Evolutionary conservation across 1,140 invertebrate genomes (phyloP).

Genomic region (Tetragnatha versicolor): DNA sequence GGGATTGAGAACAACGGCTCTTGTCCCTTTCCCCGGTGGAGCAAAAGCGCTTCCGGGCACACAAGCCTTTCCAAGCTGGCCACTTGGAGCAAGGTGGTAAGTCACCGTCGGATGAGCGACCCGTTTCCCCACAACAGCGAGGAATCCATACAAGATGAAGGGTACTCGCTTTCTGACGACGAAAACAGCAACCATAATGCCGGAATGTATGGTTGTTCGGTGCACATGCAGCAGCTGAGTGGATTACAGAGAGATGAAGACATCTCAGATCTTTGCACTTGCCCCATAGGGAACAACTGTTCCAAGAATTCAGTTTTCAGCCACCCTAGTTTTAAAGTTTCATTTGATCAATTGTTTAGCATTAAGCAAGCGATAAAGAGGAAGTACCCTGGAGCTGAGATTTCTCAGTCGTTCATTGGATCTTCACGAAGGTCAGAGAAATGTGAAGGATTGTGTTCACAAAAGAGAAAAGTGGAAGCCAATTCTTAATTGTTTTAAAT

Average conservation of each 20-base stretch:
- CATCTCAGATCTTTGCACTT: not conserved
- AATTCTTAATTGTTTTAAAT: not conserved
- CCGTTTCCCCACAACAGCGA: slow-evolving; percentile 24
- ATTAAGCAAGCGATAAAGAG: slow-evolving; percentile 42
- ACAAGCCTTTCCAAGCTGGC: slow-evolving; percentile 48
- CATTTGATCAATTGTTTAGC: slow-evolving; percentile 16
- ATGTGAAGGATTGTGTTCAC: not conserved
- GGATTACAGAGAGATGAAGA: not conserved
- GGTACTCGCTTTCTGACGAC: slow-evolving; percentile 15
- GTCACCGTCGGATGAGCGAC: slow-evolving; percentile 33
- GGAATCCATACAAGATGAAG: not conserved
- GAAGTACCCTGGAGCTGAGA: slow-evolving; percentile 39
- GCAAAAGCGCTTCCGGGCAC: slow-evolving; percentile 33
- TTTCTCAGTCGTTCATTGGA: slow-evolving; percentile 14
- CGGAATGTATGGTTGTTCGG: not conserved
- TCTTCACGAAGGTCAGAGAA: not conserved
- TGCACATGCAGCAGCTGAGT: no score
- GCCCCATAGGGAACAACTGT: not conserved
- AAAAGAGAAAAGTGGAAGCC: slow-evolving; percentile 14
- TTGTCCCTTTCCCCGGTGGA: slow-evolving; percentile 38
- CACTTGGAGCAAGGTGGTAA: slow-evolving; percentile 44
- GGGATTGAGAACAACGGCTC: slow-evolving; percentile 28
- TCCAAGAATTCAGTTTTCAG: slow-evolving; percentile 8
- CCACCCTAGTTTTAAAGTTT: not conserved
- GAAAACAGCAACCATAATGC: not conserved